Percentiles rank a stretch among this genome's conserved stretches.
Conservation (phyloP, 2,797 vertebrate genomes). For the Sebastiscus tertius region DNA sequence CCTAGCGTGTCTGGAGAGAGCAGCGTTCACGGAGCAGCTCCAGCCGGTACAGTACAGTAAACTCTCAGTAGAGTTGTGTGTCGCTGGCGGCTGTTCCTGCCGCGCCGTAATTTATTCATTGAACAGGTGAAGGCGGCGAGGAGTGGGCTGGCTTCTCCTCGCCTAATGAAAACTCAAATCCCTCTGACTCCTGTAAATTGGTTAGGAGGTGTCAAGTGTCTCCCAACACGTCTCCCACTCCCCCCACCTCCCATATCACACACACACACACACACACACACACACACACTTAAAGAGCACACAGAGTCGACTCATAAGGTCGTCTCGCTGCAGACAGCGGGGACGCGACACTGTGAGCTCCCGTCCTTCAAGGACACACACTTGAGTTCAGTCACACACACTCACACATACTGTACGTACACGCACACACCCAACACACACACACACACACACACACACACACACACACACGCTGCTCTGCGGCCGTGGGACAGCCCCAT, state of each 20-base stretch:
- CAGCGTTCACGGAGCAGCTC: background rate
- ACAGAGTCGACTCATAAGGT: slow-evolving; percentile 25
- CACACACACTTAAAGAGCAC: background rate
- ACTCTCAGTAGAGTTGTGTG: slow-evolving; percentile 14
- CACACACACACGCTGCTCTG: background rate
- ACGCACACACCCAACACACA: background rate
- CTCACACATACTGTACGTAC: background rate
- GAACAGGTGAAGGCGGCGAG: slow-evolving; percentile 68
- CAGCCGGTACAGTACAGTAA: background rate
- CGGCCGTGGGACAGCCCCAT: slow-evolving; percentile 27
- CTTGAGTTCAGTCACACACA: background rate
- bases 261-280: slow-evolving; percentile 3
- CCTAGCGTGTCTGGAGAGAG: background rate
- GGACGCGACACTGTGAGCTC: slow-evolving; percentile 39
- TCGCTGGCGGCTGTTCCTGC: slow-evolving; percentile 47
- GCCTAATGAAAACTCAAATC: slow-evolving; percentile 75
- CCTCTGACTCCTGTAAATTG: slow-evolving; percentile 71
- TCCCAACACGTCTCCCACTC: slow-evolving; percentile 7
- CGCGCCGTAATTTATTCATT: slow-evolving; percentile 75
- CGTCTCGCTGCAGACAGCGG: slow-evolving; percentile 13
- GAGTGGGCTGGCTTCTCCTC: slow-evolving; percentile 38
- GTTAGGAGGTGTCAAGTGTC: slow-evolving; percentile 72
- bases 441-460: background rate
- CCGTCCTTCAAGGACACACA: slow-evolving; percentile 38
- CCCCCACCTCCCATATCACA: background rate